These are phyloP conservation scores for Ormyrus thymus DNA, from an alignment of 2,888 invertebrate genomes.

Conservation along the genomic window DNA sequence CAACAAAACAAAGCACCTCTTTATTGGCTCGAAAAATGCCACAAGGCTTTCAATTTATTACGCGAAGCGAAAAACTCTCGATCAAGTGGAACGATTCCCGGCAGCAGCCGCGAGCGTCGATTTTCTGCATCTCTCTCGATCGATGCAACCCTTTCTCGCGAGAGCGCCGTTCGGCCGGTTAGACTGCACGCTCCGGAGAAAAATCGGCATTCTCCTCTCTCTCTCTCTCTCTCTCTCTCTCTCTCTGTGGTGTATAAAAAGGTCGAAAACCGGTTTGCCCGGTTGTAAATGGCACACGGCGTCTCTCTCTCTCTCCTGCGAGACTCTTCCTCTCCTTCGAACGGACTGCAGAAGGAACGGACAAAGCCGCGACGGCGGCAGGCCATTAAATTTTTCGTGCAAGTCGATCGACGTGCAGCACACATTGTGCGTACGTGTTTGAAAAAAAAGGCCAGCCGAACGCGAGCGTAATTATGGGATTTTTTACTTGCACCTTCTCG, in stretches of 20 bases:
- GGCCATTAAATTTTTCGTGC: slow-evolving; percentile 8
- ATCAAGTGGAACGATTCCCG: slow-evolving; percentile 2
- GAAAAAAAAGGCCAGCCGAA: background rate
- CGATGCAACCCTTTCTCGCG: slow-evolving; percentile 24
- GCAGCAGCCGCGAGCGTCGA: too few relatives aligned
- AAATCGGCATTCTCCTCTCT: slow-evolving; percentile 43
- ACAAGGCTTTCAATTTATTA: too few relatives aligned
- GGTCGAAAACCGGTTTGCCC: slow-evolving; percentile 45
- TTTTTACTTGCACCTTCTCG: slow-evolving; percentile 5
- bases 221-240: too few relatives aligned
- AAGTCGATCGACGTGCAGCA: background rate
- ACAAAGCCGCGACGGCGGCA: background rate
- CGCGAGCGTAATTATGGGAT: background rate
- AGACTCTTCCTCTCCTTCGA: background rate
- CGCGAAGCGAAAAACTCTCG: too few relatives aligned
- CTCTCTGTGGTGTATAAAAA: slow-evolving; percentile 14
- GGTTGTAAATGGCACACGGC: slow-evolving; percentile 45
- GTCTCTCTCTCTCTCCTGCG: background rate
- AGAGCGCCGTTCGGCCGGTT: slow-evolving; percentile 13
- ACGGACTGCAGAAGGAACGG: background rate
- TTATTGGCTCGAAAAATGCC: too few relatives aligned
- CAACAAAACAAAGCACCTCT: too few relatives aligned
- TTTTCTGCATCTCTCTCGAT: background rate
- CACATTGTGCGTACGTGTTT: background rate
- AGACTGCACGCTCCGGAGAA: slow-evolving; percentile 16